Base-by-base conservation (phyloP, 2,888 invertebrate species). In the Agrotis exclamationis region DNA sequence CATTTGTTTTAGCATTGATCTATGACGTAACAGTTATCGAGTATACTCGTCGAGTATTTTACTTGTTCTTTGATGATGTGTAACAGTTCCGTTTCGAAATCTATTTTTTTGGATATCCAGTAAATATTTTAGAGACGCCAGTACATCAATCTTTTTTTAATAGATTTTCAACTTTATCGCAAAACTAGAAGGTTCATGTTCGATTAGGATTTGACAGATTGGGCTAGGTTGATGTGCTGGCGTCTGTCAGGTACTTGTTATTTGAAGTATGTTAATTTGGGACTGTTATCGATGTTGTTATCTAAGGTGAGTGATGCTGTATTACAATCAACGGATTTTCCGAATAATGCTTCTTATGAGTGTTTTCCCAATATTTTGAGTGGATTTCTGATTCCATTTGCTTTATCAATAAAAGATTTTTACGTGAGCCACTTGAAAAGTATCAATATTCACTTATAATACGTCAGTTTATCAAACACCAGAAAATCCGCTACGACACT, bases 1-100 rank as follows among this genome's bases (percentile, higher is more conserved):
- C 70, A 79, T 76, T 78, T 79, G 70, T 74, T 74, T 65, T 63
- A 45, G 57, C 60, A 63, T 63, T 65, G 69, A 76, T 70, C 70
- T 70, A 67, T 75, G 70, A 69, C 70, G 70, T 57, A 67, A 74
- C 68, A 70, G 57, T 66, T 74, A 48, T 60, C 47, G 59, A 74
- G 39, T 57, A 56, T 53, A 28, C 53, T 70, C 51, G 28, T 28
- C n/a, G 33, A 56, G 56, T 66, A 70, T 47, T 68, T 58, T 68
- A 67, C 33, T 67, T 79, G 28, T 77, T 62, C 78, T 73, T 80
- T 76, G 70, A 70, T 68, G 66, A 60, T 71, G 58, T 22, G 56
- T 14, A 24, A 28, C 53, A 64, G 63, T 83, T 76, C 48, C 22
- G 9, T 44, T 45, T 22, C 6, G 4, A 22, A 51, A 39, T 77